phyloP scores from a whole-genome alignment of 2,888 invertebrate species.

The Girardia tigrina region DNA sequence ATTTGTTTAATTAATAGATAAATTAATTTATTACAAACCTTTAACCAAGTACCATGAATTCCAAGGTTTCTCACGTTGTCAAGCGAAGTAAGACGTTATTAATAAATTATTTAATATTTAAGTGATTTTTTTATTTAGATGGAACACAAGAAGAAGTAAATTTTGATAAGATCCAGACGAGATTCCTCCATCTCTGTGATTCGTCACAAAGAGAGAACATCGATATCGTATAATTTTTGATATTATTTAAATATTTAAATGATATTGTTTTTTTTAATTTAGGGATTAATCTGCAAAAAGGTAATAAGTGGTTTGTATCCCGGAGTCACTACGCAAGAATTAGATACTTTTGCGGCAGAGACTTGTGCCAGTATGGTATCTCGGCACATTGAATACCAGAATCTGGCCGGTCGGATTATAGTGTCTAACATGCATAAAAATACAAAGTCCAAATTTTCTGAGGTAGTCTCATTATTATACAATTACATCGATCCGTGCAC shows the following conservation, averaged over 20 bases:
- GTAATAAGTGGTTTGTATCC: slow-evolving; percentile 85
- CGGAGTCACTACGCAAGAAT: slow-evolving; percentile 85
- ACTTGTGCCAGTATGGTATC: slow-evolving; percentile 96
- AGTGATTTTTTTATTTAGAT: slow-evolving; percentile 56
- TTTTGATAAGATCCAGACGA: slow-evolving; percentile 90
- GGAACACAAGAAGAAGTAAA: slow-evolving; percentile 78
- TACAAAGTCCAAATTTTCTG: slow-evolving; percentile 80
- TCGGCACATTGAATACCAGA: slow-evolving; percentile 83
- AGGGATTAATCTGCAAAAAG: slow-evolving; percentile 55
- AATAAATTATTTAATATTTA: no score
- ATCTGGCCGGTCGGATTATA: slow-evolving; percentile 64
- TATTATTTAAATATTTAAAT: background rate
- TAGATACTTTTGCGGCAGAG: slow-evolving; percentile 93
- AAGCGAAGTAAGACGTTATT: no score
- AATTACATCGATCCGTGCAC: slow-evolving; percentile 62
- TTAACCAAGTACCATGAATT: no score
- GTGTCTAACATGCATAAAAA: slow-evolving; percentile 95
- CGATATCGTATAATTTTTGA: slow-evolving; percentile 65
- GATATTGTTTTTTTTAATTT: slow-evolving; percentile 32
- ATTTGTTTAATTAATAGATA: no score
- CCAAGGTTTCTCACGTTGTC: no score
- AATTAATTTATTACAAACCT: no score
- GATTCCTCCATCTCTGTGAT: slow-evolving; percentile 85
- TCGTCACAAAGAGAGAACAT: slow-evolving; percentile 86
- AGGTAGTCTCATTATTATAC: slow-evolving; percentile 75